Percentiles rank a stretch among this genome's conserved stretches.
phyloP scores from a whole-genome alignment of 1,140 invertebrate species.

The Dreissena polymorpha region DNA sequence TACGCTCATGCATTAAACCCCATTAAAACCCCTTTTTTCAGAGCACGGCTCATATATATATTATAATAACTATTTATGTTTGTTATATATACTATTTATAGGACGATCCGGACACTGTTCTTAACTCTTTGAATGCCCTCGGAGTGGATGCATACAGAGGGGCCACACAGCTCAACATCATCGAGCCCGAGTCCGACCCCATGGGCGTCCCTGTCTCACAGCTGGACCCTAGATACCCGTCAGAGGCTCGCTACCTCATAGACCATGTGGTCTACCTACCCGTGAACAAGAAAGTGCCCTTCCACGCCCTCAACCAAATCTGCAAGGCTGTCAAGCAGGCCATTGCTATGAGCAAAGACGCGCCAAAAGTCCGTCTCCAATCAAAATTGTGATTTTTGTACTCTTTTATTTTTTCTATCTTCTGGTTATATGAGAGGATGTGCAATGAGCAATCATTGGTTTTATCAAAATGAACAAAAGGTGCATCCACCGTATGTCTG shows the following conservation, averaged over 20 bases:
- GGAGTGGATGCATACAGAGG: slow-evolving; percentile 79
- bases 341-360: slow-evolving; percentile 58
- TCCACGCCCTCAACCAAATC: slow-evolving; percentile 73
- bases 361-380: slow-evolving; percentile 53
- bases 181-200: slow-evolving; percentile 65
- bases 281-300: slow-evolving; percentile 77
- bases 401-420: too few species aligned
- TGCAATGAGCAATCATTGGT: too few species aligned
- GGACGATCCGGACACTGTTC: slow-evolving; percentile 76
- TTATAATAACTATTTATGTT: too few species aligned
- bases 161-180: slow-evolving; percentile 77
- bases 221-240: slow-evolving; percentile 67
- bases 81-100: too few species aligned
- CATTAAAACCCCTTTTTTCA: too few species aligned
- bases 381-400: slow-evolving; percentile 56
- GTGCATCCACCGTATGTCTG: too few species aligned
- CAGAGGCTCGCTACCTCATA: slow-evolving; percentile 78
- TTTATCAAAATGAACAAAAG: too few species aligned
- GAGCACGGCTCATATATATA: too few species aligned
- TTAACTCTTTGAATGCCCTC: slow-evolving; percentile 70
- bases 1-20: too few species aligned
- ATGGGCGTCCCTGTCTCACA: slow-evolving; percentile 20
- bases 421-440: too few species aligned
- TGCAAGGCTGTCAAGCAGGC: slow-evolving; percentile 62
- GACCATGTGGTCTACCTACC: slow-evolving; percentile 79